These are phyloP conservation scores for Ommatoiulus sabulosus DNA, from an alignment of 2,888 invertebrate genomes.

Conservation along the genomic window DNA sequence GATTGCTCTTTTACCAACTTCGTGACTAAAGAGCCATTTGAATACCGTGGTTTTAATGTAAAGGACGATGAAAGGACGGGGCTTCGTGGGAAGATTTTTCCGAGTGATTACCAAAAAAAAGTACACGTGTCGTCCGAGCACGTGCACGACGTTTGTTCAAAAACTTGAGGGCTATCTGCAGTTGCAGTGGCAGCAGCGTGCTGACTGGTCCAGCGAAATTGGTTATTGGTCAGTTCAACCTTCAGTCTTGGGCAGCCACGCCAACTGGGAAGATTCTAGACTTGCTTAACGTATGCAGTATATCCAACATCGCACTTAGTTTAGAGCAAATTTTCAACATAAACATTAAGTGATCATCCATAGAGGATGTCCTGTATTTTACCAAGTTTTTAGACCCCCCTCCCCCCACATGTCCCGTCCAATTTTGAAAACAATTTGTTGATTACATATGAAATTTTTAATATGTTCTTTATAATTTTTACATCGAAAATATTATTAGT, in stretches of 20 bases:
- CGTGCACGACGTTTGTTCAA: constrained; percentile 18
- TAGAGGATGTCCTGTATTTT: no score
- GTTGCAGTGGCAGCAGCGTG: background rate
- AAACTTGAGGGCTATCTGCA: background rate
- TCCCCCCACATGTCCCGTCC: no score
- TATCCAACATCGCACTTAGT: no score
- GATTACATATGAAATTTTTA: no score
- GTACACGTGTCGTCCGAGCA: constrained; percentile 52
- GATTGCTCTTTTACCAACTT: constrained; percentile 57
- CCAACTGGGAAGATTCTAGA: background rate
- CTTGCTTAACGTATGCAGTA: no score
- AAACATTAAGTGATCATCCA: no score
- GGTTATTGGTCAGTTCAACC: background rate
- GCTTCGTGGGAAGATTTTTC: constrained; percentile 54
- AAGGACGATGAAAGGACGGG: constrained; percentile 45
- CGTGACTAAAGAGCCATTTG: constrained; percentile 50
- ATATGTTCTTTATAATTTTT: no score
- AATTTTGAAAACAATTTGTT: no score
- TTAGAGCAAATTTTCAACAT: no score
- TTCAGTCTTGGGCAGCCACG: background rate
- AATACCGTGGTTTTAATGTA: constrained; percentile 49
- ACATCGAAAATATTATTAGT: no score
- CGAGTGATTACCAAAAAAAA: background rate
- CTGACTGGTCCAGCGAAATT: background rate
- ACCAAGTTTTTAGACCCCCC: no score